Percentiles rank a stretch among this genome's conserved stretches.
phyloP scores from a whole-genome alignment of 2,888 invertebrate genomes.

The Platycheirus rosarum region DNA sequence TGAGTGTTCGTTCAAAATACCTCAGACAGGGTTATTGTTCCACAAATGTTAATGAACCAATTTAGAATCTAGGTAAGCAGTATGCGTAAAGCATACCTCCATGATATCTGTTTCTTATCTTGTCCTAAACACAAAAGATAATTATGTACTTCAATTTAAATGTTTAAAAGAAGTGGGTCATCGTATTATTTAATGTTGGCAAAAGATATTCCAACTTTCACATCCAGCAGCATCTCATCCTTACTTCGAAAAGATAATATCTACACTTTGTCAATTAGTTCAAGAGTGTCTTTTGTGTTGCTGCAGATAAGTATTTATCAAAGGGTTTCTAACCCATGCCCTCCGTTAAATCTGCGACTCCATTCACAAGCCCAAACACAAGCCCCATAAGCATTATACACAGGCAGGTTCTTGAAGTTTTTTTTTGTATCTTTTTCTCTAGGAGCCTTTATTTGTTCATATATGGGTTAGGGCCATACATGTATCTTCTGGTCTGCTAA shows the following conservation, averaged over 20 bases:
- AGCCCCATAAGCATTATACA: neutral
- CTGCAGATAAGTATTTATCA: constrained; percentile 37
- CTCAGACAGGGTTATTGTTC: neutral
- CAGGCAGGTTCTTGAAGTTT: constrained; percentile 38
- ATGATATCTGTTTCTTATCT: constrained; percentile 1
- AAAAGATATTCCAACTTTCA: constrained; percentile 22
- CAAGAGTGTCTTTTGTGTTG: constrained; percentile 36
- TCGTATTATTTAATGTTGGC: constrained; percentile 18
- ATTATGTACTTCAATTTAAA: constrained; percentile 26
- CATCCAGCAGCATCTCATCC: constrained; percentile 17
- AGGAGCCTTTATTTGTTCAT: constrained; percentile 43
- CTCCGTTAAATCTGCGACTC: constrained; percentile 12
- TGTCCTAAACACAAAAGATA: constrained; percentile 22
- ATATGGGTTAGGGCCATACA: constrained; percentile 37
- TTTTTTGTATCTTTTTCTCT: constrained; percentile 38
- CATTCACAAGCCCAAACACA: neutral
- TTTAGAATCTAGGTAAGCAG: constrained; percentile 31
- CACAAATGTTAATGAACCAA: constrained; percentile 30
- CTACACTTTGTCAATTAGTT: constrained; percentile 66
- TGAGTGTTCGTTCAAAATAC: constrained; percentile 8
- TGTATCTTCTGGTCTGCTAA: constrained; percentile 49
- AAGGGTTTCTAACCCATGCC: constrained; percentile 32
- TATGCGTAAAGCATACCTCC: constrained; percentile 3
- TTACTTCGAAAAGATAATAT: constrained; percentile 36
- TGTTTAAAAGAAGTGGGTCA: constrained; percentile 21